Evolutionary conservation across 2,113 vertebrate genomes (phyloP).

Genomic region (Chunga burmeisteri): DNA sequence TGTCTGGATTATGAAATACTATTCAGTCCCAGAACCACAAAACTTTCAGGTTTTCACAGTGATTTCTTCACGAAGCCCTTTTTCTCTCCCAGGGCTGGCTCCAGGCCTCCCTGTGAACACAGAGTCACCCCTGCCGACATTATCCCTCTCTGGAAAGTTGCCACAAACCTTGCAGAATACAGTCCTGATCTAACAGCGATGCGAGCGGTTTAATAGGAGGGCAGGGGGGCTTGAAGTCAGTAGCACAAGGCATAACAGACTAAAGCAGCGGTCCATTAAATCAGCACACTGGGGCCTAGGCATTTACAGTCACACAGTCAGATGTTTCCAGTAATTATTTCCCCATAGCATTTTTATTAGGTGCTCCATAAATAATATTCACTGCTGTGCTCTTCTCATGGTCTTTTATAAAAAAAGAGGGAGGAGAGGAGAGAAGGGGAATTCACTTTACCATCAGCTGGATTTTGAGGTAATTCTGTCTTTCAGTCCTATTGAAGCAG

Average conservation of each 20-base stretch:
- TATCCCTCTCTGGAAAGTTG: slow-evolving; percentile 55
- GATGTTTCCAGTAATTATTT: slow-evolving; percentile 82
- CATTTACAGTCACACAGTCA: slow-evolving; percentile 77
- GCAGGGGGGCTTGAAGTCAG: slow-evolving; percentile 39
- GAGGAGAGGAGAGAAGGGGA: slow-evolving; percentile 33
- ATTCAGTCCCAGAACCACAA: background rate
- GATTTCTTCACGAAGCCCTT: background rate
- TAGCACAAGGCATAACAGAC: slow-evolving; percentile 60
- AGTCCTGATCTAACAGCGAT: background rate
- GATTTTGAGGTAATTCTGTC: background rate
- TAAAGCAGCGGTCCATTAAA: slow-evolving; percentile 67
- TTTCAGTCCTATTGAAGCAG: background rate
- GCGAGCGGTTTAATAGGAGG: slow-evolving; percentile 46
- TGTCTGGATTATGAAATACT: background rate
- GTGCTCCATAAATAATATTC: slow-evolving; percentile 80
- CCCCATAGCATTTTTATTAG: slow-evolving; percentile 78
- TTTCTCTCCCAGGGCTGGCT: slow-evolving; percentile 2
- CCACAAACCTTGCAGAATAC: slow-evolving; percentile 31
- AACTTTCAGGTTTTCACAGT: background rate
- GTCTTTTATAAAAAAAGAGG: background rate
- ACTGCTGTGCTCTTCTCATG: slow-evolving; percentile 61
- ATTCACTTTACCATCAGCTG: background rate
- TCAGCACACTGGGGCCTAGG: slow-evolving; percentile 62
- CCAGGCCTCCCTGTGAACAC: slow-evolving; percentile 16
- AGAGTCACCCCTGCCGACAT: slow-evolving; percentile 13